These are phyloP conservation scores for Amiota communis DNA, from an alignment of 2,888 invertebrate genomes.

Conservation along the genomic window DNA sequence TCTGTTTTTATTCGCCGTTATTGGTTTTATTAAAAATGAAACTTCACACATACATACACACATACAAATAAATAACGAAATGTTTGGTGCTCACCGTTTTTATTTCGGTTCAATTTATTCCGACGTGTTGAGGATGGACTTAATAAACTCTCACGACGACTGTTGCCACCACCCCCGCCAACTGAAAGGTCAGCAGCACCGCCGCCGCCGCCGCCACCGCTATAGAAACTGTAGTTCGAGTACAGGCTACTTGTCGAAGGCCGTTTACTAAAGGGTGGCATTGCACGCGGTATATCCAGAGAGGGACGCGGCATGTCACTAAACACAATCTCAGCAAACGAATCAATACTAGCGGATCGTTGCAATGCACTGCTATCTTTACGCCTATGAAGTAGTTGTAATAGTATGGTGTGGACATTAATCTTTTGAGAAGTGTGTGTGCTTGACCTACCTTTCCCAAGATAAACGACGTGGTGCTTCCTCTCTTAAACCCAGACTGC, in stretches of 20 bases:
- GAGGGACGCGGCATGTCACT: constrained; percentile 74
- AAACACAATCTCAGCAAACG: constrained; percentile 83
- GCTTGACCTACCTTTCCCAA: constrained; percentile 75
- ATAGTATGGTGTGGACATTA: background rate
- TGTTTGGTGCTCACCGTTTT: constrained; percentile 78
- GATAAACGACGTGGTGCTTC: constrained; percentile 75
- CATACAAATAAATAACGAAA: background rate
- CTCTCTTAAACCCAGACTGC: constrained; percentile 68
- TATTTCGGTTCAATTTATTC: constrained; percentile 83
- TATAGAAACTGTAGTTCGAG: constrained; percentile 64
- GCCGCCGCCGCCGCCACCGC: constrained; percentile 4
- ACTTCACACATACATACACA: background rate
- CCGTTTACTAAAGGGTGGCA: constrained; percentile 71
- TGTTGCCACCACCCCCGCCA: constrained; percentile 54
- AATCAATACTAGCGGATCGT: constrained; percentile 87
- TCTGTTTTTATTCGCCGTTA: background rate
- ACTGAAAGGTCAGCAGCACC: constrained; percentile 50
- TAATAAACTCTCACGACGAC: constrained; percentile 77
- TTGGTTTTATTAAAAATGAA: constrained; percentile 9
- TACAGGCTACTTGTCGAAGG: constrained; percentile 71
- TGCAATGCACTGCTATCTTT: constrained; percentile 75
- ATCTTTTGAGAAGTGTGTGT: background rate
- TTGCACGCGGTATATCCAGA: constrained; percentile 64
- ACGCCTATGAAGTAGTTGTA: constrained; percentile 51
- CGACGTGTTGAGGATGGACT: constrained; percentile 85